phyloP scores from a whole-genome alignment of 2,888 invertebrate species.

The Alentia gelatinosa region DNA sequence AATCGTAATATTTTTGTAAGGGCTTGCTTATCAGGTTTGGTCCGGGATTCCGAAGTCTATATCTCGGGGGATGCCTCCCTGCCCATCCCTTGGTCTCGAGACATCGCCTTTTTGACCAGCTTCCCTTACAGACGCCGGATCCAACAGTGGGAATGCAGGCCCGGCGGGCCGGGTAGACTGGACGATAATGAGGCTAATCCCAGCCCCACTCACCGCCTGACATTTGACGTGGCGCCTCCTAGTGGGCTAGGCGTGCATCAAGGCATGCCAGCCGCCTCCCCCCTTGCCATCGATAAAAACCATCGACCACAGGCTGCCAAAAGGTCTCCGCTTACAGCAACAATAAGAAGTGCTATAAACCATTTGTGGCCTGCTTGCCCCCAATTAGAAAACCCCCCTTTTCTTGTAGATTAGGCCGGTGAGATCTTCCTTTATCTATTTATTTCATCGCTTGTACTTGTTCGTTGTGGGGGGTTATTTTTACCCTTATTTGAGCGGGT shows the following conservation, averaged over 20 bases:
- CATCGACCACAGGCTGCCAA: not conserved
- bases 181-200: not conserved
- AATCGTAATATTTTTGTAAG: no score
- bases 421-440: not conserved
- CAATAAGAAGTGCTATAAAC: not conserved
- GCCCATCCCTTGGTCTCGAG: no score
- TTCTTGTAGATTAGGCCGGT: not conserved
- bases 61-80: no score
- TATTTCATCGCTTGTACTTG: not conserved
- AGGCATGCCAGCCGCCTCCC: not conserved
- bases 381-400: not conserved
- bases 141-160: not conserved
- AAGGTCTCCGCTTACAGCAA: not conserved
- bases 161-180: not conserved
- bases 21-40: no score
- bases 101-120: not conserved
- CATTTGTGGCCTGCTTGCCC: not conserved
- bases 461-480: not conserved
- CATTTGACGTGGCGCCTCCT: not conserved
- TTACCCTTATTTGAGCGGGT: not conserved
- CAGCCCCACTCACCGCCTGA: not conserved
- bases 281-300: not conserved
- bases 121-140: not conserved
- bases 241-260: not conserved
- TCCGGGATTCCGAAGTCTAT: no score